A percentile compares a stretch with the other conserved stretches of the same genome.
These are phyloP conservation scores for Leucoraja erinaceus DNA, from an alignment of 2,113 vertebrate species.

Conservation along the genomic window DNA sequence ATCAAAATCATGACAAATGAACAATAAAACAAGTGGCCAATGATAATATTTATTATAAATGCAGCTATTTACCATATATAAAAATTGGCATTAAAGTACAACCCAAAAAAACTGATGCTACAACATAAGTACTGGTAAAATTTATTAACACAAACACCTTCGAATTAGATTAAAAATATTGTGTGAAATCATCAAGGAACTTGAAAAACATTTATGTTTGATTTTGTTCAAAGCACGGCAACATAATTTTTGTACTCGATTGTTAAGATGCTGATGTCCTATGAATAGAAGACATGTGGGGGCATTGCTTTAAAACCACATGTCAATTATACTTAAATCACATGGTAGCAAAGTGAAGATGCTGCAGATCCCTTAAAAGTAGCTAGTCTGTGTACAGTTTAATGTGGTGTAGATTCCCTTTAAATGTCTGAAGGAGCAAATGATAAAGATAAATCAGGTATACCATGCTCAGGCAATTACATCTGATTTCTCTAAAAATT, in stretches of 20 bases:
- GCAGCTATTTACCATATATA: conserved; percentile 6
- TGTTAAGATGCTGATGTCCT: background rate
- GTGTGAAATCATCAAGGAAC: conserved; percentile 9
- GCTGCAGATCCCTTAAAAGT: background rate
- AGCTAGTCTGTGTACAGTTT: background rate
- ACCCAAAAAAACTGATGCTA: background rate
- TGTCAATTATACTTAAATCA: background rate
- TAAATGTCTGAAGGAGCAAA: background rate
- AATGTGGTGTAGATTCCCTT: background rate
- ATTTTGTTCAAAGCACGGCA: background rate
- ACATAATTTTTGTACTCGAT: background rate
- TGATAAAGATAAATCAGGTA: background rate
- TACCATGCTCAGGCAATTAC: background rate
- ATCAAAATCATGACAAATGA: conserved; percentile 15
- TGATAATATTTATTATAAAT: conserved; percentile 34
- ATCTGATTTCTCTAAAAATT: conserved; percentile 20
- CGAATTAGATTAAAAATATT: background rate
- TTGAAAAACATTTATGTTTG: no score
- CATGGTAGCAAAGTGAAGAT: background rate
- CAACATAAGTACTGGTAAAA: conserved; percentile 7
- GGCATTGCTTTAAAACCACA: background rate
- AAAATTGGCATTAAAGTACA: conserved; percentile 20
- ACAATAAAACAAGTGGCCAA: background rate
- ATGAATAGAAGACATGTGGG: background rate
- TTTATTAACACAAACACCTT: background rate